phyloP scores from a whole-genome alignment of 2,888 invertebrate species.

The Apamea epomidion region DNA sequence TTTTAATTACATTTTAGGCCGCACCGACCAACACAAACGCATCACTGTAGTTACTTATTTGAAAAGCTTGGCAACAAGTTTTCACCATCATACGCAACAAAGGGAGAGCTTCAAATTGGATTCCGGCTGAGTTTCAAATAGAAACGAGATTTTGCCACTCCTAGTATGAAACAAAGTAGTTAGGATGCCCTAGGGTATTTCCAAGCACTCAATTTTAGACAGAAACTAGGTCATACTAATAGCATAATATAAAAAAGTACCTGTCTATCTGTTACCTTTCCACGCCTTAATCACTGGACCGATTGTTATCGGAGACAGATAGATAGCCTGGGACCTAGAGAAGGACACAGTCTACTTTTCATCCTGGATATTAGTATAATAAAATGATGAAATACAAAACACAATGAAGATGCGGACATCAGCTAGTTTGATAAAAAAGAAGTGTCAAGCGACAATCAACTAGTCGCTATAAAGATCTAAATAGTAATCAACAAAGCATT shows the following conservation, averaged over 20 bases:
- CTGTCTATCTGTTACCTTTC: not conserved
- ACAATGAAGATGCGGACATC: not conserved
- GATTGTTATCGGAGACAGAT: not conserved
- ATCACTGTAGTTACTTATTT: conserved; percentile 9
- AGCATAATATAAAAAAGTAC: not conserved
- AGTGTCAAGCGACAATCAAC: not conserved
- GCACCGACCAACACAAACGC: not conserved
- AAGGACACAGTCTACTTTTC: not conserved
- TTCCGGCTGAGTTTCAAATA: not conserved
- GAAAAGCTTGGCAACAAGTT: conserved; percentile 10
- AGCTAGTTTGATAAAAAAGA: not conserved
- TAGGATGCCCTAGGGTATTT: not conserved
- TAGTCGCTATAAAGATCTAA: not conserved
- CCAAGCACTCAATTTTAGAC: not conserved
- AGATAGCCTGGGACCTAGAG: not conserved
- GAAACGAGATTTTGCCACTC: not conserved
- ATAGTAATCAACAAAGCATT: conserved; percentile 1
- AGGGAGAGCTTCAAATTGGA: not conserved
- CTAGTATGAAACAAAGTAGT: not conserved
- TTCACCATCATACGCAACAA: not conserved
- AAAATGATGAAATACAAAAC: not conserved
- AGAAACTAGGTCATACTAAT: not conserved
- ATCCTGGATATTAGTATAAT: not conserved
- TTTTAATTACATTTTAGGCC: conserved; percentile 16
- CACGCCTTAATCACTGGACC: not conserved